Conservation (phyloP, 2,888 invertebrate genomes). For the Panzeria rudis region DNA sequence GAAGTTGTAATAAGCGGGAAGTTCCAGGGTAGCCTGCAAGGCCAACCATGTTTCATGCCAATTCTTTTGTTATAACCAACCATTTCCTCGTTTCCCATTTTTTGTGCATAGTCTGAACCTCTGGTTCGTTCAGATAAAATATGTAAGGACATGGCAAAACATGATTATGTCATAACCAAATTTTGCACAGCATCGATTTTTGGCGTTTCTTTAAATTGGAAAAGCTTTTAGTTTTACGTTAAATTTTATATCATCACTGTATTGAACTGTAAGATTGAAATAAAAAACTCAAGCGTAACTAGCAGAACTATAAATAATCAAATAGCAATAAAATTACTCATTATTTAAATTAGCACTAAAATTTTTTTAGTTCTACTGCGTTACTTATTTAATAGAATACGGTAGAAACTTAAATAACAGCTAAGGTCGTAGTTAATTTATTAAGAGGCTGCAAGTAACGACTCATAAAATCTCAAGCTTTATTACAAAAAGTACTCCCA, state of each 20-base stretch:
- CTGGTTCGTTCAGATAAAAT: too few species aligned
- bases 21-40: too few species aligned
- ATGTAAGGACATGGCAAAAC: too few species aligned
- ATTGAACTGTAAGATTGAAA: neutral
- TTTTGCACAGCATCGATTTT: too few species aligned
- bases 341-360: conserved; percentile 1
- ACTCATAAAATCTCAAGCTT: neutral
- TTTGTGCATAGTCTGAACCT: too few species aligned
- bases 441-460: neutral
- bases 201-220: neutral
- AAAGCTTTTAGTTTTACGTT: neutral
- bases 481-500: conserved; percentile 17
- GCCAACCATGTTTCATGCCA: too few species aligned
- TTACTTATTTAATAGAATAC: neutral
- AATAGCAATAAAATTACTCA: neutral
- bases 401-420: conserved; percentile 1
- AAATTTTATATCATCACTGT: neutral
- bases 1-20: too few species aligned
- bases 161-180: too few species aligned
- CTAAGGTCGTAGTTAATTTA: neutral
- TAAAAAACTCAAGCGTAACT: neutral
- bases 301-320: neutral
- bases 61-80: too few species aligned
- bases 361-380: neutral
- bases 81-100: too few species aligned